A percentile compares a stretch with the other conserved stretches of the same genome.
These are phyloP conservation scores for Apus apus DNA, from an alignment of 2,113 vertebrate species.

Conservation along the genomic window DNA sequence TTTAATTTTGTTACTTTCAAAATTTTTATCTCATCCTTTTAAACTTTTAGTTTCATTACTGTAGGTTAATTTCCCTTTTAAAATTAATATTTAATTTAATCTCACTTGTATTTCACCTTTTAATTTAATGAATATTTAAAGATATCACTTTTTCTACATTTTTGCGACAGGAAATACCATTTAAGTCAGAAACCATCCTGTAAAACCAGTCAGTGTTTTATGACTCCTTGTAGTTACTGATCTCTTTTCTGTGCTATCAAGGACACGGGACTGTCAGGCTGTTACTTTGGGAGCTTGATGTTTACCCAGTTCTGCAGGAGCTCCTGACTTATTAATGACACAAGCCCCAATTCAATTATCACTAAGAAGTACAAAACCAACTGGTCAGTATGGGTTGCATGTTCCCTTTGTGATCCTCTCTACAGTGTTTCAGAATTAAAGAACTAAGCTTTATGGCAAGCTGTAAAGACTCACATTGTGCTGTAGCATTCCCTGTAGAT, in stretches of 20 bases:
- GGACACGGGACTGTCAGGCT: neutral
- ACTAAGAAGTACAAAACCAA: neutral
- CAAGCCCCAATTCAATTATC: too few species aligned
- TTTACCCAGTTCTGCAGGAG: neutral
- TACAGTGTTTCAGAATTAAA: neutral
- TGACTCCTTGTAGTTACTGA: neutral
- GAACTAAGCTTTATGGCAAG: neutral
- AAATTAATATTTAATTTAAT: neutral
- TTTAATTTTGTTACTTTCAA: neutral
- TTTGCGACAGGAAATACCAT: neutral
- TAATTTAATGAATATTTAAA: neutral
- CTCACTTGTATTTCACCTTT: neutral
- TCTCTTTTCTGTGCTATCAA: neutral
- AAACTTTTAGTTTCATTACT: neutral
- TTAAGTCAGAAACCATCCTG: neutral
- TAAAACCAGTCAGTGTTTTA: neutral
- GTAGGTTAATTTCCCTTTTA: neutral
- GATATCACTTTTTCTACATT: neutral
- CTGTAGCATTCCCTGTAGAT: accelerated
- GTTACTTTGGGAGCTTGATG: neutral
- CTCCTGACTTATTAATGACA: neutral
- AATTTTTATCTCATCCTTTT: neutral
- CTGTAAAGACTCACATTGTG: neutral
- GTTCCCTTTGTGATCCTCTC: neutral
- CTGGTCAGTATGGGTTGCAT: neutral